These are phyloP conservation scores for Fringilla coelebs DNA, from an alignment of 2,797 vertebrate genomes.

Conservation along the genomic window DNA sequence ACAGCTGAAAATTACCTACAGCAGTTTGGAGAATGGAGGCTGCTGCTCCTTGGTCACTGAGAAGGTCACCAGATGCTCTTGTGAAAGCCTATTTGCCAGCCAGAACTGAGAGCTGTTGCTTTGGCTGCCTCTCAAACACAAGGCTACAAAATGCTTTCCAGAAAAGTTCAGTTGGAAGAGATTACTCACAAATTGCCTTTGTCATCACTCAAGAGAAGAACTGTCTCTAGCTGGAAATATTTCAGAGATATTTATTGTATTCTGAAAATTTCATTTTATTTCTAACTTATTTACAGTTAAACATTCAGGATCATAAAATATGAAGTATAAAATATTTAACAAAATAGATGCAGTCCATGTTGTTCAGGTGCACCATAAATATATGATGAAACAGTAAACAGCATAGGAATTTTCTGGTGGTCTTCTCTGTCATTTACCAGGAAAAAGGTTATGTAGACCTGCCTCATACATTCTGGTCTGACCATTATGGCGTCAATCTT, in stretches of 20 bases:
- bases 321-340: constrained; percentile 67
- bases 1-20: neutral
- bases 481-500: neutral
- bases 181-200: neutral
- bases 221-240: constrained; percentile 50
- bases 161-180: neutral
- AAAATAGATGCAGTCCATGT: constrained; percentile 63
- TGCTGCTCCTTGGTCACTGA: neutral
- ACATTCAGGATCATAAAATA: constrained; percentile 66
- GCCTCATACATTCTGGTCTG: neutral
- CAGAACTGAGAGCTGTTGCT: neutral
- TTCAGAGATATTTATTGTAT: constrained; percentile 60
- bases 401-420: neutral
- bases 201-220: constrained; percentile 23
- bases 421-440: neutral
- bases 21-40: neutral
- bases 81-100: neutral
- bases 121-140: neutral
- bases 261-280: constrained; percentile 68
- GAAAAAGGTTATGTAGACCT: neutral
- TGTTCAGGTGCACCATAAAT: constrained; percentile 56
- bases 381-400: constrained; percentile 59
- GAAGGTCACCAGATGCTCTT: neutral
- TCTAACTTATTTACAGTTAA: constrained; percentile 68
- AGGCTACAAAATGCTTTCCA: neutral